phyloP scores from a whole-genome alignment of 2,113 vertebrate species.

The Coregonus clupeaformis region DNA sequence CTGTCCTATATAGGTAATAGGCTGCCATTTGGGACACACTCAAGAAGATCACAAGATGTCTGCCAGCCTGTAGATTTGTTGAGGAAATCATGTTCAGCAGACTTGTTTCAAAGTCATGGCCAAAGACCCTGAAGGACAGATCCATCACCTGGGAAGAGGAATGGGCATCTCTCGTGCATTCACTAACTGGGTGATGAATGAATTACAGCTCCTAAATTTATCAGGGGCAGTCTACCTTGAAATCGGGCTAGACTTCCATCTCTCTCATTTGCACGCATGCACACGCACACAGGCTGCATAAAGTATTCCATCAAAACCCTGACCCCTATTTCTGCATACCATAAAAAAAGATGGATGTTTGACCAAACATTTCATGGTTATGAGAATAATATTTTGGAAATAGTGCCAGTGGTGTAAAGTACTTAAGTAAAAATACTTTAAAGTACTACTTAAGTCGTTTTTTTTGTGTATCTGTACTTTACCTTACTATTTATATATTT shows the following conservation, averaged over 20 bases:
- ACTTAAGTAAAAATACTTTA: too few relatives aligned
- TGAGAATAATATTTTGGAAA: slow-evolving; percentile 48
- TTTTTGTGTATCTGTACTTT: too few relatives aligned
- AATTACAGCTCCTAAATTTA: slow-evolving; percentile 75
- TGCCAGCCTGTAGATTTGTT: slow-evolving; percentile 39
- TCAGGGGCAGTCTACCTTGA: slow-evolving; percentile 76
- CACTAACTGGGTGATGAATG: slow-evolving; percentile 73
- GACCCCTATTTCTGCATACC: slow-evolving; percentile 61
- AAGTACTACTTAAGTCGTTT: too few relatives aligned
- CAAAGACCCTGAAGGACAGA: slow-evolving; percentile 74
- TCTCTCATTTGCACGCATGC: not conserved
- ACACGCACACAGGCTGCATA: slow-evolving; percentile 42
- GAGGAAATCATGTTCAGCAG: slow-evolving; percentile 55
- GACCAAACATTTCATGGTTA: slow-evolving; percentile 59
- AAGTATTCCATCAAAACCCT: slow-evolving; percentile 54
- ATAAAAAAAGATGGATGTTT: slow-evolving; percentile 64
- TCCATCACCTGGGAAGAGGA: slow-evolving; percentile 67
- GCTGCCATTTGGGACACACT: too few relatives aligned
- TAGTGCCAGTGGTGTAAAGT: too few relatives aligned
- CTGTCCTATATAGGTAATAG: too few relatives aligned
- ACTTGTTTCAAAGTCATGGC: slow-evolving; percentile 69
- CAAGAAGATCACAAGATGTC: slow-evolving; percentile 1
- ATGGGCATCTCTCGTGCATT: slow-evolving; percentile 68
- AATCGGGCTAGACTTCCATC: slow-evolving; percentile 68
- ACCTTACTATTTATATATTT: too few relatives aligned